These are phyloP conservation scores for Euwallacea fornicatus DNA, from an alignment of 1,140 invertebrate species.

Conservation along the genomic window DNA sequence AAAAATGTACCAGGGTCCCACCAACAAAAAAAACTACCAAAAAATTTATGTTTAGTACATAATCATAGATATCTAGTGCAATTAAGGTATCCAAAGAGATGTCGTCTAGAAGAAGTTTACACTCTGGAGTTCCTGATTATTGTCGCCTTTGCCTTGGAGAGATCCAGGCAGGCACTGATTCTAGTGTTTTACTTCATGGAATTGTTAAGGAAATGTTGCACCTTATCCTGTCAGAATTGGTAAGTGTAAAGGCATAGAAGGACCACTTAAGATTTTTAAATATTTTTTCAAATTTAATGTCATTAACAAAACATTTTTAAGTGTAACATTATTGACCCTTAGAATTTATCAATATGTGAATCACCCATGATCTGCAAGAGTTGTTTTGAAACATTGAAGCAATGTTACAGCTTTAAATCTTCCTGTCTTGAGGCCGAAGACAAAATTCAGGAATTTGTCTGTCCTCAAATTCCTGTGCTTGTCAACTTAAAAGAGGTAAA, in stretches of 20 bases:
- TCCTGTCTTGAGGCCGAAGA: constrained; percentile 31
- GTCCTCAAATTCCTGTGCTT: constrained; percentile 6
- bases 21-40: too few species aligned
- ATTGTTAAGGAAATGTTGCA: constrained; percentile 31
- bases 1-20: too few species aligned
- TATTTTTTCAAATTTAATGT: too few species aligned
- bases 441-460: constrained; percentile 27
- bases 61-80: too few species aligned
- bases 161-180: constrained; percentile 10
- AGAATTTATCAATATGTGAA: constrained; percentile 29
- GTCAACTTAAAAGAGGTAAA: constrained; percentile 26
- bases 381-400: constrained; percentile 25
- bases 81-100: too few species aligned
- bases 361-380: constrained; percentile 17
- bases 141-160: constrained; percentile 26
- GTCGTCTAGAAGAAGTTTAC: too few species aligned
- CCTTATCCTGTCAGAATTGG: constrained; percentile 27
- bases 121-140: background rate
- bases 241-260: background rate
- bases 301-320: too few species aligned
- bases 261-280: background rate
- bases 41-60: too few species aligned
- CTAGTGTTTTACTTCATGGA: constrained; percentile 13
- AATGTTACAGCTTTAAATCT: constrained; percentile 29
- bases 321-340: too few species aligned